Evolutionary conservation across 2,888 invertebrate genomes (phyloP), one percentile per base, ranked within the genome.

Genomic region (Acanthosepion pharaonis): DNA sequence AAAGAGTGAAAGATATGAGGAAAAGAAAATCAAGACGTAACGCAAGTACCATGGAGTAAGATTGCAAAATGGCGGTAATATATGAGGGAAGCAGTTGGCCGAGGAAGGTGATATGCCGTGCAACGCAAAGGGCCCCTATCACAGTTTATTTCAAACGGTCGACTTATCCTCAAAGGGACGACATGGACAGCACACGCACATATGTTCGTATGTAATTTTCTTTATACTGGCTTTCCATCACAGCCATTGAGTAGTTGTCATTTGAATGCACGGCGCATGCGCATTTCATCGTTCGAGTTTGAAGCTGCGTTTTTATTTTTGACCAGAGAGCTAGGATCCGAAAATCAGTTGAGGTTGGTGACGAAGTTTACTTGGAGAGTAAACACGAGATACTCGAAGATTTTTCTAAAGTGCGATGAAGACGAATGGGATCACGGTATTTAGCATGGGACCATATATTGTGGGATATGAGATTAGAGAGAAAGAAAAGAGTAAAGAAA

Each of bases 81-180:
- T 4, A 78, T 9, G 78, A 33, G 15, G 78, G 5, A 2, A 5
- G 5, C n/a, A 78, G 33, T 5, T 0, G 78, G n/a, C 18, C 15
- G n/a, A n/a, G 20, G 18, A 18, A n/a, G n/a, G 5, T 11, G 78
- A 18, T 9, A n/a, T n/a, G n/a, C 33, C n/a, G 78, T n/a, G 15
- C 78, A n/a, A 78, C n/a, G 78, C 33, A 78, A 78, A 33, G n/a
- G 78, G 78, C 78, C 78, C 78, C n/a, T 78, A 78, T 78, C n/a
- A 11, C n/a, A 4, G 78, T 78, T 78, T 78, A 78, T 78, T 78
- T 78, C 78, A 78, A 78, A 78, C 78, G 78, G n/a, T 78, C 78
- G 78, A 9, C 78, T 78, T 78, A 78, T 78, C n/a, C n/a, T 78
- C 78, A 78, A 78, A n/a, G n/a, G 78, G 78, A 78, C 78, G 15